Evolutionary conservation across 2,797 vertebrate genomes (phyloP).

Genomic region (Crotalus adamanteus): DNA sequence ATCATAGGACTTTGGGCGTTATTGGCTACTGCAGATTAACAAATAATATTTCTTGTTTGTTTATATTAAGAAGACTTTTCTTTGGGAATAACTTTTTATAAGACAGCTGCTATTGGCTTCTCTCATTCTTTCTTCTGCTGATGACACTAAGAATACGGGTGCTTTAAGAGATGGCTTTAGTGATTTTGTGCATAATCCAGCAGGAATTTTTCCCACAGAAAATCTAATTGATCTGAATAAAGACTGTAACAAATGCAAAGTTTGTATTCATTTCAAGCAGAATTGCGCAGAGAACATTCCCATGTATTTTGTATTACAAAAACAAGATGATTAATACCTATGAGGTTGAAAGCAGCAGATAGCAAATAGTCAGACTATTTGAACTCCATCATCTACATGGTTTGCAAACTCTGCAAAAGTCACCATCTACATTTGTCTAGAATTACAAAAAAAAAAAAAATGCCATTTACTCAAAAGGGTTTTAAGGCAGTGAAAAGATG

Average conservation of each 20-base stretch:
- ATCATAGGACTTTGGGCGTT: background rate
- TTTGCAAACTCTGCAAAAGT: background rate
- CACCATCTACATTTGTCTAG: background rate
- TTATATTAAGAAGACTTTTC: background rate
- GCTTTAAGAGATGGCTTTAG: background rate
- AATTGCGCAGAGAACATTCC: background rate
- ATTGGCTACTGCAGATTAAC: background rate
- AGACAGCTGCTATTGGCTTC: background rate
- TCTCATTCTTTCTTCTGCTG: background rate
- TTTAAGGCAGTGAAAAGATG: background rate
- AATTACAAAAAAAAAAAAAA: background rate
- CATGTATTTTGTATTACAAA: background rate
- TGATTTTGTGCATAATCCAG: background rate
- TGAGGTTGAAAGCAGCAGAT: background rate
- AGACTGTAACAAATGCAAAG: background rate
- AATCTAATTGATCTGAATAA: background rate
- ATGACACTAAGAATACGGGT: background rate
- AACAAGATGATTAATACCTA: background rate
- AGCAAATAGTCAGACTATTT: background rate
- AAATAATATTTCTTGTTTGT: background rate
- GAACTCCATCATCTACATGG: background rate
- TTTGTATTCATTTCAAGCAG: constrained; percentile 10
- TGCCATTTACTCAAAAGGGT: background rate
- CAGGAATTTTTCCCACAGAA: background rate
- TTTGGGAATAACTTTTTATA: background rate